A percentile compares a stretch with the other conserved stretches of the same genome.
Evolutionary conservation across 1,140 invertebrate species (phyloP).

Genomic region (Musca vetustissima): DNA sequence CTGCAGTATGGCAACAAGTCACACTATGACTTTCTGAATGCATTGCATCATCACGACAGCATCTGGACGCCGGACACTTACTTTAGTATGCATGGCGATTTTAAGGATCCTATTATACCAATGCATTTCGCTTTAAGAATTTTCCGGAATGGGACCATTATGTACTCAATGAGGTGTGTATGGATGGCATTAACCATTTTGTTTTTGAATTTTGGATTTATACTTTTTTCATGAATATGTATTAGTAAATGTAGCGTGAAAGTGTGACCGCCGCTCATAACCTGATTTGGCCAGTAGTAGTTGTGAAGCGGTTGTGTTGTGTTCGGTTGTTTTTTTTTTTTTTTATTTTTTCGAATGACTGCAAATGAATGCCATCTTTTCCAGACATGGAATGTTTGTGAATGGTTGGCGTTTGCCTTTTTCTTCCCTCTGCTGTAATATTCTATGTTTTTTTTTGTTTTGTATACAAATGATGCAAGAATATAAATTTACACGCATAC

Average conservation of each 20-base stretch:
- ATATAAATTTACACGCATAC: no score
- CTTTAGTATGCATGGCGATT: constrained; percentile 94
- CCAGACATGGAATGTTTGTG: no score
- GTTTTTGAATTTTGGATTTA: neutral
- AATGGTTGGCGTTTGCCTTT: no score
- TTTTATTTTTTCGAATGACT: no score
- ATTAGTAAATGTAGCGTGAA: neutral
- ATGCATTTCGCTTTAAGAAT: constrained; percentile 88
- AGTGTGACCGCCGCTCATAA: no score
- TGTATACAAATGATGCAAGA: no score
- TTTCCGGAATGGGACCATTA: constrained; percentile 87
- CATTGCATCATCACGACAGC: constrained; percentile 84
- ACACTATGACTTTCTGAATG: constrained; percentile 83
- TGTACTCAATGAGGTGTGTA: constrained; percentile 84
- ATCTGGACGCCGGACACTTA: constrained; percentile 93
- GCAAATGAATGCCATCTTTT: no score
- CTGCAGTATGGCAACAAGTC: constrained; percentile 82
- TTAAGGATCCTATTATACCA: constrained; percentile 87
- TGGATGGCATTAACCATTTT: neutral
- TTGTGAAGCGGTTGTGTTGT: neutral
- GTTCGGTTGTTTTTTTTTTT: no score
- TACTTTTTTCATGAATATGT: neutral
- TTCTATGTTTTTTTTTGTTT: no score
- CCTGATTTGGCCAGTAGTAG: neutral
- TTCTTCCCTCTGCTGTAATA: no score